Evolutionary conservation across 2,797 vertebrate species (phyloP).

Genomic region (Brachyalestes nurse): DNA sequence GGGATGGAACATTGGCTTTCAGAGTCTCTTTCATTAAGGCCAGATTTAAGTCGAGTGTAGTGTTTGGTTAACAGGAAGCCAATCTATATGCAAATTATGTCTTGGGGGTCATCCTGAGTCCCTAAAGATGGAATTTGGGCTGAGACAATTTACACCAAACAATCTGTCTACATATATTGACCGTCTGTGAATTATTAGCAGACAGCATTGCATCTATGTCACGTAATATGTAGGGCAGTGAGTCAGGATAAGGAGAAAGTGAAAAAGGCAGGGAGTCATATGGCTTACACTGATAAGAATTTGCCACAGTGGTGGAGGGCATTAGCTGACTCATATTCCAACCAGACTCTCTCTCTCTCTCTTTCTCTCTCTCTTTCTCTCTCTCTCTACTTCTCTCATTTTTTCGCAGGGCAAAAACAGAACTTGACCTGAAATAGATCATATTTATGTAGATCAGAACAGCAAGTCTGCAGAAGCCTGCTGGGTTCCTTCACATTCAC

Average conservation of each 20-base stretch:
- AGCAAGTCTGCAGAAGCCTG: not conserved
- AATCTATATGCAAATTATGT: constrained; percentile 27
- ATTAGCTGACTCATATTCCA: not conserved
- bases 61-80: not conserved
- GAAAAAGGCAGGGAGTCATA: constrained; percentile 12
- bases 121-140: not conserved
- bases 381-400: not conserved
- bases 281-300: constrained; percentile 44
- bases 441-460: not conserved
- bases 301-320: constrained; percentile 14
- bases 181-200: not conserved
- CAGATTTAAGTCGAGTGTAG: not conserved
- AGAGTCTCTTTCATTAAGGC: not conserved
- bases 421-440: not conserved
- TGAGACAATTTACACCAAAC: not conserved
- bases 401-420: constrained; percentile 4
- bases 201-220: not conserved
- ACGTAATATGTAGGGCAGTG: constrained; percentile 10
- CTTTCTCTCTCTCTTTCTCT: not conserved
- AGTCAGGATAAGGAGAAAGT: not conserved
- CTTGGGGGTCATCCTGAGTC: not conserved
- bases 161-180: not conserved
- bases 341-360: not conserved
- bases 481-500: not conserved
- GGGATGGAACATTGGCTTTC: not conserved